These are phyloP conservation scores for Helostoma temminkii DNA, from an alignment of 2,797 vertebrate species.

Conservation along the genomic window DNA sequence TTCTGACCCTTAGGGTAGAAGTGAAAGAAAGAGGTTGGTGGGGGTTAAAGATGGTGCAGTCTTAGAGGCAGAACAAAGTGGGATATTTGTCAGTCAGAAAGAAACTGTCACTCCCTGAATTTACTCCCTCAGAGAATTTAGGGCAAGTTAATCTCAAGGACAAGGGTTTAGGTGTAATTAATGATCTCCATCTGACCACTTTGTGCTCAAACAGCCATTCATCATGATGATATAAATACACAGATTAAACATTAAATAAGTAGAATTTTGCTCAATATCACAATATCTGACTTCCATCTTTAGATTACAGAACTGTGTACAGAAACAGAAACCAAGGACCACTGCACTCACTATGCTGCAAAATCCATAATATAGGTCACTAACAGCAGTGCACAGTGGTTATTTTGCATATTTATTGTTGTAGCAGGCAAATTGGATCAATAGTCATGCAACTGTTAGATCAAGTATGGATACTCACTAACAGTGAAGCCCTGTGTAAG, in stretches of 20 bases:
- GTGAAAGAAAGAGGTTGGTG: slow-evolving; percentile 20
- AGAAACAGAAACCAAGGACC: slow-evolving; percentile 51
- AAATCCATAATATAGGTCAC: slow-evolving; percentile 26
- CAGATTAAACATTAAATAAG: slow-evolving; percentile 25
- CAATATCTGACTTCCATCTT: slow-evolving; percentile 55
- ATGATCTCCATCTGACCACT: slow-evolving; percentile 2
- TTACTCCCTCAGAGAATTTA: slow-evolving; percentile 21
- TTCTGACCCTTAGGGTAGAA: slow-evolving; percentile 38
- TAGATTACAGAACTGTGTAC: slow-evolving; percentile 57
- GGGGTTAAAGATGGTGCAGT: slow-evolving; percentile 31
- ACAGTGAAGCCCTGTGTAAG: neutral
- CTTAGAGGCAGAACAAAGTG: slow-evolving; percentile 19
- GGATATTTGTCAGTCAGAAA: slow-evolving; percentile 23
- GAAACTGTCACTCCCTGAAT: slow-evolving; percentile 24
- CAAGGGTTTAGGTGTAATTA: slow-evolving; percentile 14
- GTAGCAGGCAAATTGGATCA: neutral
- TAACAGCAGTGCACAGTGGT: slow-evolving; percentile 32
- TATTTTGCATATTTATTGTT: neutral
- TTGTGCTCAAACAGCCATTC: slow-evolving; percentile 5
- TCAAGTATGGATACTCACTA: neutral
- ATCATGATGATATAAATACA: slow-evolving; percentile 41
- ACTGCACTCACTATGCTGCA: neutral
- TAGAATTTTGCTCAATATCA: slow-evolving; percentile 18
- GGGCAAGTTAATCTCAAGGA: slow-evolving; percentile 7
- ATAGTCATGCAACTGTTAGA: neutral